A percentile compares a stretch with the other conserved stretches of the same genome.
Evolutionary conservation across 2,888 invertebrate genomes (phyloP).

Genomic region (Dysmachus trigonus): DNA sequence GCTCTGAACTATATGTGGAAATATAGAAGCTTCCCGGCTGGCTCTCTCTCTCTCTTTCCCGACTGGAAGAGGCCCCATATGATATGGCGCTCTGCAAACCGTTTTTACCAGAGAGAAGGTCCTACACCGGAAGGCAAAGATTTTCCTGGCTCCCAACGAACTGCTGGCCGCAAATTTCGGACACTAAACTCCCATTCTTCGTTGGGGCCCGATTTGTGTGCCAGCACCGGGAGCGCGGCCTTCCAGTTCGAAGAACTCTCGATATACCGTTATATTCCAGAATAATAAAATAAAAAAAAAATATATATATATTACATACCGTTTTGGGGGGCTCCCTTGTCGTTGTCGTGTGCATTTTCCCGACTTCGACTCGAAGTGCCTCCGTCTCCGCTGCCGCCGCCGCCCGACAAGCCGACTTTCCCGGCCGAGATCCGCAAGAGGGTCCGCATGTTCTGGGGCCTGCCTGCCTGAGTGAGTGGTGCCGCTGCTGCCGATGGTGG

Average conservation of each 20-base stretch:
- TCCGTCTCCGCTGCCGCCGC: too few relatives aligned
- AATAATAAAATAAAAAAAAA: not conserved
- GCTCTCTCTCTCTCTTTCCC: not conserved
- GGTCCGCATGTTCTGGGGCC: conserved; percentile 33
- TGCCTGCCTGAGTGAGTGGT: not conserved
- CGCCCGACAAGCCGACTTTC: not conserved
- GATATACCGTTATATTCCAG: not conserved
- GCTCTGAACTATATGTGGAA: not conserved
- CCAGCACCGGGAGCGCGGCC: not conserved
- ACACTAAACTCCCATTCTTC: not conserved
- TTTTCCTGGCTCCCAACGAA: not conserved
- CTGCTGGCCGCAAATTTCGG: not conserved
- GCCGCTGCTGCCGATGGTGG: not conserved
- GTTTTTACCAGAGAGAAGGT: not conserved
- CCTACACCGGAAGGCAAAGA: not conserved
- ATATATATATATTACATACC: not conserved
- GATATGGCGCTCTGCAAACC: not conserved
- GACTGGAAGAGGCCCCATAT: not conserved
- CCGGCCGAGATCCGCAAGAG: not conserved
- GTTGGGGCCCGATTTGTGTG: not conserved
- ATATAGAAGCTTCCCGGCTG: not conserved
- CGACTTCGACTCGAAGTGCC: not conserved
- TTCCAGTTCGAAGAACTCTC: not conserved
- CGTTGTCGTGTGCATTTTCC: not conserved
- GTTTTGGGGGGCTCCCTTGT: not conserved